Conservation (phyloP, 2,888 invertebrate genomes). For the Lycia hirtaria region DNA sequence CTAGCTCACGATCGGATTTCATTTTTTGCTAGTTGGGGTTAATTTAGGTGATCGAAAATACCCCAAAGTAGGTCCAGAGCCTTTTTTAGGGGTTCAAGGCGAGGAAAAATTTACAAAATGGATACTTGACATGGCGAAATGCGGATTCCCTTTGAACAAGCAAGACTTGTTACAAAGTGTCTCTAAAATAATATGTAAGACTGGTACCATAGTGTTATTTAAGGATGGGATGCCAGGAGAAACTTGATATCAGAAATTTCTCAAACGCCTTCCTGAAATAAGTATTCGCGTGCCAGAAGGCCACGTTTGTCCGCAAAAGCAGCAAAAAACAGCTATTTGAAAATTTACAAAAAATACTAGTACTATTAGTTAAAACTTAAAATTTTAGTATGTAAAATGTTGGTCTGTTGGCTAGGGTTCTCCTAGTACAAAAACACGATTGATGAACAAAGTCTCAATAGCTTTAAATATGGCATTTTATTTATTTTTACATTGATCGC, state of each 20-base stretch:
- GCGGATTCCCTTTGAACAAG: constrained; percentile 11
- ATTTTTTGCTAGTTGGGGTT: too few species aligned
- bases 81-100: constrained; percentile 3
- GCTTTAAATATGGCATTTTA: too few species aligned
- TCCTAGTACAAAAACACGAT: too few species aligned
- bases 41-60: too few species aligned
- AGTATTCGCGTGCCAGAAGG: constrained; percentile 6
- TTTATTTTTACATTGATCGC: too few species aligned
- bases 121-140: constrained; percentile 3
- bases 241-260: constrained; percentile 11
- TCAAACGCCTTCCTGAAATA: constrained; percentile 9
- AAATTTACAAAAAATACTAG: too few species aligned
- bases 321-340: too few species aligned
- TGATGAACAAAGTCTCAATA: too few species aligned
- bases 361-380: too few species aligned
- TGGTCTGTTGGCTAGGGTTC: too few species aligned
- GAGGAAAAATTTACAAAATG: not conserved
- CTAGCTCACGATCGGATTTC: too few species aligned
- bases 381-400: too few species aligned
- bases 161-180: constrained; percentile 7
- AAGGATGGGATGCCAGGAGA: constrained; percentile 10
- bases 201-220: constrained; percentile 8
- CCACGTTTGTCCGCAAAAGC: constrained; percentile 11
- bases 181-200: not conserved
- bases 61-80: constrained; percentile 13